Evolutionary conservation across 2,888 invertebrate genomes (phyloP), one percentile per base, ranked within the genome.

Genomic region (Tenthredo mesomela): DNA sequence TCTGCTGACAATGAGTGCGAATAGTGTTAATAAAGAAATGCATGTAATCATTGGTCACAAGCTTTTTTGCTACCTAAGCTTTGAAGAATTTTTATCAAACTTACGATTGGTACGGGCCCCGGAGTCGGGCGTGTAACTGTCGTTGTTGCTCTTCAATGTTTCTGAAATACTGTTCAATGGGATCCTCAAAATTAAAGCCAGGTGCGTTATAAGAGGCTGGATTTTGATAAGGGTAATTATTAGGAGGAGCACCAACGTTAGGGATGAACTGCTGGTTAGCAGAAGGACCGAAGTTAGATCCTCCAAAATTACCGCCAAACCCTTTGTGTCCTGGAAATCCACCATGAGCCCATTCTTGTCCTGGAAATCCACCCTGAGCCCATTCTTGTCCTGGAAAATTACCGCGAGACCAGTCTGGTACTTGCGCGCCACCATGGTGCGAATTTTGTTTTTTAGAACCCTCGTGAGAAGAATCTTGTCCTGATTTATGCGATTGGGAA

Each of bases 31-130:
- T 15, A 70, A 21, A 40, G 21, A 43, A 0, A 43, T 21, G 71
- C 43, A n/a, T 33, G 67, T 73, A 37, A 21, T 43, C 40, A 25
- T 73, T 73, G 21, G 21, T 43, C 71, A 43, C 25, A 43, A 43
- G 71, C 43, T 15, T 9, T 77, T 18, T 33, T 25, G 67, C 67
- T 67, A 21, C 10, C 4, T 40, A 21, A 43, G 10, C 43, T 40
- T 7, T 21, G 25, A 21, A 12, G 10, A 37, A 80, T 61, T 18
- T 40, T 58, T 61, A 7, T 80, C 12, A 58, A 84, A 85, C 91
- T 89, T 84, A 91, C 92, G 89, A 85, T 84, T 89, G 88, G 47
- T 90, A 89, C 12, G 90, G 90, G 1, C 33, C 65, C 1, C 21
- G 73, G 87, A 12, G 89, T 85, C 6, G 87, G 86, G 40, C 86